phyloP scores from a whole-genome alignment of 35 echinoderm and acorn worm genomes.

The Hemicentrotus pulcherrimus region DNA sequence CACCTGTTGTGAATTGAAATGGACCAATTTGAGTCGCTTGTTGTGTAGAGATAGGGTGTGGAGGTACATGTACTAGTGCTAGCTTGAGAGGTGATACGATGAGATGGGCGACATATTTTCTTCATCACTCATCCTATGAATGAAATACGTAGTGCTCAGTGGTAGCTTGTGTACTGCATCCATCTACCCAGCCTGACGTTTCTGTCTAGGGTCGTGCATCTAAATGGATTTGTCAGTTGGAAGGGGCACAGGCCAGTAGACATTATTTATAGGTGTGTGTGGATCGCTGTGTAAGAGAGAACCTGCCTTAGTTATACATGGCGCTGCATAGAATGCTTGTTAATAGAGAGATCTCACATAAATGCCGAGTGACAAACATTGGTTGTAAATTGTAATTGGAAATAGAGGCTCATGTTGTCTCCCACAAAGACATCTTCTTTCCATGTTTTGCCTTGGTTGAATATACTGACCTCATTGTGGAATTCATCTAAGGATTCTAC shows the following conservation, averaged over 20 bases:
- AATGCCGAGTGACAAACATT: not conserved
- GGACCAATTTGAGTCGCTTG: not conserved
- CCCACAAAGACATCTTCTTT: not conserved
- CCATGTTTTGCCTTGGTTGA: not conserved
- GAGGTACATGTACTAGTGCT: not conserved
- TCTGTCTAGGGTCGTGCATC: constrained; percentile 15
- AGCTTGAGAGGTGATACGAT: not conserved
- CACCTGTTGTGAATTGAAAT: not conserved
- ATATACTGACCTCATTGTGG: not conserved
- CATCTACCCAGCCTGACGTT: not conserved
- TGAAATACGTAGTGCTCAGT: not conserved
- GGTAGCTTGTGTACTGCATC: not conserved
- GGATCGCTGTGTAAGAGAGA: not conserved
- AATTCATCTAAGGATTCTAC: not conserved
- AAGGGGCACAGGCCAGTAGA: not conserved
- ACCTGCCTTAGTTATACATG: not conserved
- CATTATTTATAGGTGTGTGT: not conserved
- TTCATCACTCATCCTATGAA: constrained; percentile 11
- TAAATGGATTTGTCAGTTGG: not conserved
- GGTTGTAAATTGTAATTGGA: not conserved
- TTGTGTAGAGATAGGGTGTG: not conserved
- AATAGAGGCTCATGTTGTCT: not conserved
- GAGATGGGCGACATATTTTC: not conserved
- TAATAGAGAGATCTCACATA: not conserved
- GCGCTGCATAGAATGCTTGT: not conserved